Conservation (phyloP, 2,797 vertebrate species). For the Macropodus opercularis region DNA sequence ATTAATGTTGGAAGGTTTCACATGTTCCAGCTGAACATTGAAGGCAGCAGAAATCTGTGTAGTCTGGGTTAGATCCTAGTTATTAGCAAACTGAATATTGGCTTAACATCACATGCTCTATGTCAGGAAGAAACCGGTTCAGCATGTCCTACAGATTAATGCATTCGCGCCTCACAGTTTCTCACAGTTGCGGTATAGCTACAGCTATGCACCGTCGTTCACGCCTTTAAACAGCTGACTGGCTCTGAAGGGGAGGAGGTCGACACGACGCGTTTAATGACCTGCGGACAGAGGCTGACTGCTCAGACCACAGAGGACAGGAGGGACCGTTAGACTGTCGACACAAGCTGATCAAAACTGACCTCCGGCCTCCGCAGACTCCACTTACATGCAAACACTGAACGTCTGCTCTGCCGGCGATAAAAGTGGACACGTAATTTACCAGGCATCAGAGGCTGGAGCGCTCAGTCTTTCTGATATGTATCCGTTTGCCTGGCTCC, state of each 20-base stretch:
- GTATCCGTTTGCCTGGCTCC: too few relatives aligned
- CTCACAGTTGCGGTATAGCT: too few relatives aligned
- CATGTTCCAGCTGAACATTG: constrained; percentile 19
- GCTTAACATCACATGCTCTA: not conserved
- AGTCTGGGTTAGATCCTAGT: too few relatives aligned
- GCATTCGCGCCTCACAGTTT: constrained; percentile 16
- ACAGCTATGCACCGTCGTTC: too few relatives aligned
- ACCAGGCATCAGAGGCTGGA: not conserved
- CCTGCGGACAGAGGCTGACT: constrained; percentile 19
- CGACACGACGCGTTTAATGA: constrained; percentile 56
- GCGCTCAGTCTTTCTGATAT: too few relatives aligned
- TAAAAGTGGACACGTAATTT: constrained; percentile 6
- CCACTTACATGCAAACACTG: constrained; percentile 14
- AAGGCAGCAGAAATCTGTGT: constrained; percentile 9
- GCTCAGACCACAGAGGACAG: constrained; percentile 43
- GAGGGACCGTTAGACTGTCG: constrained; percentile 44
- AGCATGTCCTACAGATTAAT: constrained; percentile 1
- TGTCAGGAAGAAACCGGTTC: not conserved
- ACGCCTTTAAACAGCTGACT: constrained; percentile 17
- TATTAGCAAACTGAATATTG: too few relatives aligned
- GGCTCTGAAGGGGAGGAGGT: constrained; percentile 52
- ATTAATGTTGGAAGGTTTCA: too few relatives aligned
- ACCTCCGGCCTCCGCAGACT: constrained; percentile 42
- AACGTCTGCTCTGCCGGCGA: constrained; percentile 12
- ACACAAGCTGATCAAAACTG: constrained; percentile 48